Base-by-base conservation (phyloP, 2,888 invertebrate genomes). In the Microctonus brassicae region DNA sequence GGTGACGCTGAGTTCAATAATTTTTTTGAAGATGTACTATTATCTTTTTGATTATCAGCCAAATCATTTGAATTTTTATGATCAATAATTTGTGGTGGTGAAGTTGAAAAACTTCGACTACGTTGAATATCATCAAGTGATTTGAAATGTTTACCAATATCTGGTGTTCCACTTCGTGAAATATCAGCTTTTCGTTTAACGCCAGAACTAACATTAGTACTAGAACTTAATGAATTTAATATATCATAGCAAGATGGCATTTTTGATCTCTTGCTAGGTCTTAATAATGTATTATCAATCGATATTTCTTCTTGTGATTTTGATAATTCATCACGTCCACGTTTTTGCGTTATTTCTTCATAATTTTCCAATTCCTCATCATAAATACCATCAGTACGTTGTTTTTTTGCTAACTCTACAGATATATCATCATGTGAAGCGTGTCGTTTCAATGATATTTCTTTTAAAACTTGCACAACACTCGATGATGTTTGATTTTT, bases 211-310 rank as follows among this genome's bases (percentile, higher is more conserved):
- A 84, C 81, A 62, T 81, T 78, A 9, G 81, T 78, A 55, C 87
- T 87, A 1, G 87, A 87, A 72, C 85, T 86, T 36, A 87, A 75
- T 0, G 87, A 87, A 67, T 85, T 86, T 29, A 87, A 73, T 52
- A 87, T 84, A 70, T 87, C 87, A 58, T 84, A 84, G 72, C 86
- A 87, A 2, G 87, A 87, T 3, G 83, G 86, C 10, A 83, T 82
- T 73, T 87, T 87, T 11, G 86, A 79, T 69, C 86, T 79, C 70
- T 87, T 87, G 5, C 79, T 73, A 2, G 87, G 86, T 69, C 87
- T 83, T 34, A 78, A 61, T 17, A 73, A 73, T 74, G 79, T 81
- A 36, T 71, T 81, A 47, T 83, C 83, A 1, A 81, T 78, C 1
- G 85, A 84, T 7, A 74, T 36, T 1, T 87, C 85, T 13, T 85